Conservation (phyloP, 2,888 invertebrate species). For the Parnassius glacialis region DNA sequence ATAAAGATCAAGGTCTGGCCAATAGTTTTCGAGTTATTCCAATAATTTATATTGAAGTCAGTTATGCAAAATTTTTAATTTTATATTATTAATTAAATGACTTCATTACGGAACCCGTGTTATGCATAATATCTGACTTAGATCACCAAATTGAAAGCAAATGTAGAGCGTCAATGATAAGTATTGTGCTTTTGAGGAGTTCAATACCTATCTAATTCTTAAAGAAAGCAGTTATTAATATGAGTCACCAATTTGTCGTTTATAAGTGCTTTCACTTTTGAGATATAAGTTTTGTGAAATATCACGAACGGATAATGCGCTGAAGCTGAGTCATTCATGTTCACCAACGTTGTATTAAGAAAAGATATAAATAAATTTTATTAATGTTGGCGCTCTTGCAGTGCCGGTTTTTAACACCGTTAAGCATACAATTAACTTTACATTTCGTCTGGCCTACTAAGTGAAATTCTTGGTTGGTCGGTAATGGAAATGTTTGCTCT, state of each 20-base stretch:
- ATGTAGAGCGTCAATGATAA: no score
- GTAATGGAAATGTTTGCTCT: conserved; percentile 48
- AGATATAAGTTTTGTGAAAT: conserved; percentile 45
- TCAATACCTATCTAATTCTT: not conserved
- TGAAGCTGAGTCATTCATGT: conserved; percentile 9
- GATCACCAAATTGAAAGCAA: no score
- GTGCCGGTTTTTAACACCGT: conserved; percentile 58
- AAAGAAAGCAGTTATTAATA: conserved; percentile 28
- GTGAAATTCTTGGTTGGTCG: conserved; percentile 43
- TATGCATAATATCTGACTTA: no score
- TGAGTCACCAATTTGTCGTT: conserved; percentile 39
- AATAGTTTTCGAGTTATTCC: no score
- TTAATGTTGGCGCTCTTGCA: conserved; percentile 35
- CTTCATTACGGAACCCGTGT: no score
- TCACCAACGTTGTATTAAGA: not conserved
- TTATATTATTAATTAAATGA: no score
- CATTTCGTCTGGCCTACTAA: conserved; percentile 63
- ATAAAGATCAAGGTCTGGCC: no score
- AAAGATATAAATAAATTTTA: not conserved
- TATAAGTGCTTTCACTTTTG: conserved; percentile 53
- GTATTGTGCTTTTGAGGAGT: no score
- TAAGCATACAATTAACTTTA: conserved; percentile 53
- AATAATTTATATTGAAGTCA: no score
- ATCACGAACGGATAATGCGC: conserved; percentile 38
- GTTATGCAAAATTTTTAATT: no score